phyloP scores from a whole-genome alignment of 1,140 invertebrate species.

The Elysia chlorotica region DNA sequence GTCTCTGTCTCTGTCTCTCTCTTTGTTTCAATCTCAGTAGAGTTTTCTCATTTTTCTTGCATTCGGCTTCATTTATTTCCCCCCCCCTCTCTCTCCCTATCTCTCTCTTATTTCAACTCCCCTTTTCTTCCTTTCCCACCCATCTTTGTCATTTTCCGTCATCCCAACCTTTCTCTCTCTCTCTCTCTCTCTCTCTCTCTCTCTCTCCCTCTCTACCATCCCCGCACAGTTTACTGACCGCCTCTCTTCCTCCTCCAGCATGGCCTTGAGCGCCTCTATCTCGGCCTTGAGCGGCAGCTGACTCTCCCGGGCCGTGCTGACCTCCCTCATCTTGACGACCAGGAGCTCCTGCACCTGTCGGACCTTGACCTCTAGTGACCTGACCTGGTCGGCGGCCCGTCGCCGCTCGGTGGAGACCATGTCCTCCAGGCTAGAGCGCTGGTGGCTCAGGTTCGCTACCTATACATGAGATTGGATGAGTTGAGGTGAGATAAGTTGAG shows the following conservation, averaged over 20 bases:
- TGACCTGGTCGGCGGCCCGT: constrained; percentile 33
- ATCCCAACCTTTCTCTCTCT: neutral
- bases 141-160: neutral
- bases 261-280: constrained; percentile 42
- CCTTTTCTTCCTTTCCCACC: neutral
- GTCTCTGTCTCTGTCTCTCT: neutral
- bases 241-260: constrained; percentile 51
- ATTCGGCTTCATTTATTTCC: neutral
- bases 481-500: too few species aligned
- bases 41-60: neutral
- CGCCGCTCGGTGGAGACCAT: constrained; percentile 31
- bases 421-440: constrained; percentile 38
- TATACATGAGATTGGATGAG: constrained; percentile 23
- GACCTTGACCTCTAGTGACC: constrained; percentile 38
- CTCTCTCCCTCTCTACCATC: neutral
- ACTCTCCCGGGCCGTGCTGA: constrained; percentile 35
- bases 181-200: neutral
- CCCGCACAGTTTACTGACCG: constrained; percentile 34
- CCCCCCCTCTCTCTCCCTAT: neutral
- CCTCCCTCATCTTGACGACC: constrained; percentile 46
- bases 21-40: neutral
- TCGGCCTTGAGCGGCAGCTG: constrained; percentile 47
- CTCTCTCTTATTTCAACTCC: neutral
- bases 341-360: constrained; percentile 45
- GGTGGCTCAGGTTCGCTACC: constrained; percentile 39